A percentile compares a stretch with the other conserved stretches of the same genome.
Evolutionary conservation across 2,888 invertebrate species (phyloP).

Genomic region (Cinara cedri): DNA sequence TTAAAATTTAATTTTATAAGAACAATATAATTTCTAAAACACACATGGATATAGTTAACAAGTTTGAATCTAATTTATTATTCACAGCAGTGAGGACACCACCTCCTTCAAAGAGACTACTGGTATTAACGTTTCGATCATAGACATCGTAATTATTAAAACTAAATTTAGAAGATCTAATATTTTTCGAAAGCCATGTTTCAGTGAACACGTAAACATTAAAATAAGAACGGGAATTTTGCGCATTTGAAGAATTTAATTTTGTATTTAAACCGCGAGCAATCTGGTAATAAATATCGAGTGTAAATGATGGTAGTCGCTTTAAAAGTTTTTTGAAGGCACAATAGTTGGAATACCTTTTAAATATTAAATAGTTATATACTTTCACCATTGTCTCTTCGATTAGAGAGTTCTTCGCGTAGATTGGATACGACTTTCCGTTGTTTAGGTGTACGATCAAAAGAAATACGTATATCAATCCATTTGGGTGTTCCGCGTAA

Average conservation of each 20-base stretch:
- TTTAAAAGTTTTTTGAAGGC: neutral
- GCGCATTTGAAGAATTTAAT: neutral
- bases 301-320: too few relatives aligned
- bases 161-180: too few relatives aligned
- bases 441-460: too few relatives aligned
- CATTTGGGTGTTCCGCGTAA: too few relatives aligned
- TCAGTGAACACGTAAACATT: slow-evolving; percentile 6
- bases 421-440: too few relatives aligned
- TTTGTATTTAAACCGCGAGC: neutral
- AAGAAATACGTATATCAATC: too few relatives aligned
- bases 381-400: neutral
- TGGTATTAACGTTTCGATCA: too few relatives aligned
- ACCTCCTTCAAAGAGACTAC: neutral
- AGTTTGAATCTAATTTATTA: too few relatives aligned
- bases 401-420: neutral
- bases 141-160: neutral
- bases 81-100: neutral
- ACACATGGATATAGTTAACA: too few relatives aligned
- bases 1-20: too few relatives aligned
- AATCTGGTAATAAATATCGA: too few relatives aligned
- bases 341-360: neutral
- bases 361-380: neutral
- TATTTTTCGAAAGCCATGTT: neutral
- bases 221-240: neutral
- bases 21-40: too few relatives aligned